A percentile compares a stretch with the other conserved stretches of the same genome.
Conservation (phyloP, 2,888 invertebrate genomes). For the Smittia aterrima region DNA sequence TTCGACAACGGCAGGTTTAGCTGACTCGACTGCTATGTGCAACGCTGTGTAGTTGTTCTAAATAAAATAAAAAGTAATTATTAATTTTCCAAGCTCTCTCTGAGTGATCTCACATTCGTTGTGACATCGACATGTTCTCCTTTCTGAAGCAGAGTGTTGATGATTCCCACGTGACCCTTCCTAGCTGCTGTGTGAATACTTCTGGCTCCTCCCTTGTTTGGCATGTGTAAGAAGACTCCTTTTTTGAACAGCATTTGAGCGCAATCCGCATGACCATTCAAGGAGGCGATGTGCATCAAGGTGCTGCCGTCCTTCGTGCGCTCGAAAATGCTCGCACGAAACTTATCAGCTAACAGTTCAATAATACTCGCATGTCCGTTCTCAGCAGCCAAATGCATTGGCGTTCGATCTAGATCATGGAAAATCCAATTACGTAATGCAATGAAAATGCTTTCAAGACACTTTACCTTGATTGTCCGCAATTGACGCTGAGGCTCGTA, state of each 20-base stretch:
- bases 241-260: constrained; percentile 98
- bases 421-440: constrained; percentile 39
- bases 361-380: constrained; percentile 94
- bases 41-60: constrained; percentile 97
- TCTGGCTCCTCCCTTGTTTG: constrained; percentile 95
- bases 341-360: constrained; percentile 94
- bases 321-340: constrained; percentile 94
- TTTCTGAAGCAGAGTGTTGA: constrained; percentile 90
- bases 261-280: constrained; percentile 96
- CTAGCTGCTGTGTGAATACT: constrained; percentile 97
- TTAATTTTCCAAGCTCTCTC: background rate
- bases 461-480: constrained; percentile 88
- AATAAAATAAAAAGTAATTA: constrained; percentile 42
- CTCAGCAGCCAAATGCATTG: constrained; percentile 97
- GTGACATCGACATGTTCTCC: constrained; percentile 95
- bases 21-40: constrained; percentile 94
- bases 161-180: constrained; percentile 96
- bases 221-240: constrained; percentile 98
- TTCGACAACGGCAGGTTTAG: constrained; percentile 92
- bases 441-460: constrained; percentile 32
- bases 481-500: constrained; percentile 90
- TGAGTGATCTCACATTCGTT: constrained; percentile 74
- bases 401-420: constrained; percentile 75
- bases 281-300: constrained; percentile 96
- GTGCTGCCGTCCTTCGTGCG: constrained; percentile 98